Base-by-base conservation (phyloP, 2,888 invertebrate genomes). In the Parnassius smintheus region DNA sequence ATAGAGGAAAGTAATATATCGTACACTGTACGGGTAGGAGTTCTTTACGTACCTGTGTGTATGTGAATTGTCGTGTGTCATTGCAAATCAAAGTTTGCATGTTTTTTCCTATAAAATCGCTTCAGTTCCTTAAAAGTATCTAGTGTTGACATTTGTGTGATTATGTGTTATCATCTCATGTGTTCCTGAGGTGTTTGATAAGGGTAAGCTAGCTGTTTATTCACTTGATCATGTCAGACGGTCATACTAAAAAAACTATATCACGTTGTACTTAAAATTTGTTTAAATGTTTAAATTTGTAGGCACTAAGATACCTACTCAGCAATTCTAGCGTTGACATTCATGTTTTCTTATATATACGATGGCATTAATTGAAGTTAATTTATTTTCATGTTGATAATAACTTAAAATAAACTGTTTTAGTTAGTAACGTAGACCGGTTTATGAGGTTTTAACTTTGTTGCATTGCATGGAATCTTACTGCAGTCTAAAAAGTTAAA, bases 151-250 rank as follows among this genome's bases (percentile, higher is more conserved):
- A 77, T 79, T 83, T 70, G 80, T 80, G 88, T 90, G 88, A 90
- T 88, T 89, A 90, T 88, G 88, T 88, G 85, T 82, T 81, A 85
- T 83, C 82, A 85, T 81, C 80, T 76, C 75, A 77, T 79, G 84
- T 82, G 85, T 79, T 76, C 74, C 75, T 71, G 81, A 83, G 81
- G 81, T 80, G 83, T 82, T 80, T 80, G 87, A 88, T 88, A 89
- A 88, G 83, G 88, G 91, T 91, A 84, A 89, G 89, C 74, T 78
- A 72, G 69, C 72, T 78, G 72, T 83, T 82, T 80, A 75, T 70
- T 65, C 70, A 70, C 69, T 76, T 72, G 69, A 68, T 72, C 69
- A 70, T 79, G 79, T 76, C 81, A 77, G 75, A 72, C 76, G 79
- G 77, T 77, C 72, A 69, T 56, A 68, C 67, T 65, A 59, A 59